Evolutionary conservation across 1,140 invertebrate species (phyloP).

Genomic region (Armadillidium nasatum): DNA sequence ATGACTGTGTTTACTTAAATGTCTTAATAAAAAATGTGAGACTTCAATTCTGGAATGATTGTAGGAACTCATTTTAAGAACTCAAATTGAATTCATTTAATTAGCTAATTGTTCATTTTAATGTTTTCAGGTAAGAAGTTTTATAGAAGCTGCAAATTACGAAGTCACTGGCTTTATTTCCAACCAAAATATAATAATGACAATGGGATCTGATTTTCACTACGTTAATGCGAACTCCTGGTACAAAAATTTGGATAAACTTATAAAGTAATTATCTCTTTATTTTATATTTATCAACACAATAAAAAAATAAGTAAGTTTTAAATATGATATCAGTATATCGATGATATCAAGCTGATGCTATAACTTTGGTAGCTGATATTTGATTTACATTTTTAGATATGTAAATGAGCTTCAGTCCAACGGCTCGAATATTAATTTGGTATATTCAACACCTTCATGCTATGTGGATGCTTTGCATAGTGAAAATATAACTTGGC

Average conservation of each 20-base stretch:
- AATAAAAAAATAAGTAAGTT: too few species aligned
- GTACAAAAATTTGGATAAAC: conserved; percentile 82
- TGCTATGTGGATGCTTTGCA: conserved; percentile 85
- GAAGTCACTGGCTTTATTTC: conserved; percentile 57
- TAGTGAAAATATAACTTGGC: conserved; percentile 60
- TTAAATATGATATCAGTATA: too few species aligned
- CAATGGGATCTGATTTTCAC: conserved; percentile 91
- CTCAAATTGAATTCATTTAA: neutral
- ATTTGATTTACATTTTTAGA: conserved; percentile 45
- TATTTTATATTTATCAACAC: conserved; percentile 46
- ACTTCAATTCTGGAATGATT: too few species aligned
- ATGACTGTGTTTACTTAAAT: neutral
- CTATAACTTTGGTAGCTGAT: neutral
- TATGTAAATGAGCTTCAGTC: conserved; percentile 56
- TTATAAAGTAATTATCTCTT: conserved; percentile 63
- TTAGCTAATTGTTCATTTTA: neutral
- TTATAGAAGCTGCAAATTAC: conserved; percentile 56
- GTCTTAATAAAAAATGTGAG: neutral
- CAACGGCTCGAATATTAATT: conserved; percentile 62
- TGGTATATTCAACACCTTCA: conserved; percentile 89
- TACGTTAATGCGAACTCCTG: conserved; percentile 79
- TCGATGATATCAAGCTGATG: neutral
- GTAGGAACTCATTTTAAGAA: neutral
- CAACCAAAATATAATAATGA: conserved; percentile 70
- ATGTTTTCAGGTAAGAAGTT: conserved; percentile 54